Conservation (phyloP, 2,888 invertebrate genomes). For the Schrankia costaestrigalis region DNA sequence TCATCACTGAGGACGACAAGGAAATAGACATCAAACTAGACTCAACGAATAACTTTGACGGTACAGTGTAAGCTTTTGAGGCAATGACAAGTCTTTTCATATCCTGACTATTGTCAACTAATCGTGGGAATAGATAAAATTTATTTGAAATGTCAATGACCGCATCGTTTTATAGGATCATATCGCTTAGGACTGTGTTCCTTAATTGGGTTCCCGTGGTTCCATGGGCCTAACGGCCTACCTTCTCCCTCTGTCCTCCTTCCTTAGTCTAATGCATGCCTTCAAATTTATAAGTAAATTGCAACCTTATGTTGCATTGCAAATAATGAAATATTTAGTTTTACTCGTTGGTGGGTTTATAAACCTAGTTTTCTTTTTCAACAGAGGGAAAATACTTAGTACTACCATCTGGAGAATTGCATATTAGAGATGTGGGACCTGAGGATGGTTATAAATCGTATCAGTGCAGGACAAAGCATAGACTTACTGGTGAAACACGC, state of each 20-base stretch:
- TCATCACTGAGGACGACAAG: constrained; percentile 85
- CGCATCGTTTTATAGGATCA: constrained; percentile 10
- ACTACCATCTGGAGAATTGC: constrained; percentile 95
- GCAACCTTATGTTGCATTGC: constrained; percentile 62
- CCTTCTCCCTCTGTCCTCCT: constrained; percentile 76
- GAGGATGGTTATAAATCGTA: constrained; percentile 97
- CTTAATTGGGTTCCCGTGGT: constrained; percentile 52
- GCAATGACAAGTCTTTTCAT: constrained; percentile 17
- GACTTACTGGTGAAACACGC: constrained; percentile 95
- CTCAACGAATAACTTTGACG: constrained; percentile 56
- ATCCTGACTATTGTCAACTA: constrained; percentile 10
- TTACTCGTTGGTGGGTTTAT: constrained; percentile 7
- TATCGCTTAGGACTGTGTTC: constrained; percentile 48
- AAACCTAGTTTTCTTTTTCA: constrained; percentile 15
- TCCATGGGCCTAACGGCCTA: constrained; percentile 83
- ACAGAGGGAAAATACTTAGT: constrained; percentile 97
- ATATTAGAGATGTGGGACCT: constrained; percentile 96
- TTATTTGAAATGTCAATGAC: constrained; percentile 7
- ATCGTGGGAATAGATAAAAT: constrained; percentile 4
- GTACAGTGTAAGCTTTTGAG: constrained; percentile 44
- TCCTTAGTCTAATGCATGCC: constrained; percentile 78
- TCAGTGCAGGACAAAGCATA: constrained; percentile 95
- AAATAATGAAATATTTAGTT: constrained; percentile 19
- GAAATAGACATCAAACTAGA: constrained; percentile 74
- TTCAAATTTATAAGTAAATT: constrained; percentile 70